phyloP scores from a whole-genome alignment of 1,140 invertebrate species.

The Venustaconcha ellipsiformis region DNA sequence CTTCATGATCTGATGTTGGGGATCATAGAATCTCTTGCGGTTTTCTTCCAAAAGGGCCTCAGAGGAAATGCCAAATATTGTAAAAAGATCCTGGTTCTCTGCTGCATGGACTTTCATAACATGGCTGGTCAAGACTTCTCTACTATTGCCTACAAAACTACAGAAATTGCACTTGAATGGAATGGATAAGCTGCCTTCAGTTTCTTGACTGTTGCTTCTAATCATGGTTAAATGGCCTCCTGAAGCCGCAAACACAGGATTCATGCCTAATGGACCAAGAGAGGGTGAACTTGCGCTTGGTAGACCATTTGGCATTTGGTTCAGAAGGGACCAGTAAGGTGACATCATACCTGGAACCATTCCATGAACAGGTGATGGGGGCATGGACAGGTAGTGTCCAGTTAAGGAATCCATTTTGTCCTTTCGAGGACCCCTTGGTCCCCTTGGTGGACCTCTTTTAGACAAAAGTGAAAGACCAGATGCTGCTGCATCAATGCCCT shows the following conservation, averaged over 20 bases:
- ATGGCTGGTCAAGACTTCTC: constrained; percentile 67
- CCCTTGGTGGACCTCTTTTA: constrained; percentile 64
- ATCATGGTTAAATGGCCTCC: not conserved
- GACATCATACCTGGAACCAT: constrained; percentile 46
- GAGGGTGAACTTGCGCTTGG: constrained; percentile 46
- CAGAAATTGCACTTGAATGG: constrained; percentile 69
- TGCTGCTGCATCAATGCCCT: constrained; percentile 57
- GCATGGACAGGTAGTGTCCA: constrained; percentile 34
- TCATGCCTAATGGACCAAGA: constrained; percentile 28
- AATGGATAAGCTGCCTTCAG: constrained; percentile 1
- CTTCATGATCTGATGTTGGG: not conserved
- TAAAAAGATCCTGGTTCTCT: constrained; percentile 66
- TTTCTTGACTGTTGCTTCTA: no score
- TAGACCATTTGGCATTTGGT: constrained; percentile 42
- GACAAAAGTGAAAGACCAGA: constrained; percentile 59
- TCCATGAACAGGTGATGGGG: constrained; percentile 30
- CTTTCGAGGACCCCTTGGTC: constrained; percentile 62
- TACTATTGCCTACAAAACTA: constrained; percentile 62
- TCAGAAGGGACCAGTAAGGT: constrained; percentile 61
- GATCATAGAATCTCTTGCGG: constrained; percentile 22
- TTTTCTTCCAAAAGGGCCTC: constrained; percentile 59
- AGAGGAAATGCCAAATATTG: constrained; percentile 59
- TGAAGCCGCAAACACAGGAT: constrained; percentile 7
- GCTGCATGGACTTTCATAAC: constrained; percentile 67
- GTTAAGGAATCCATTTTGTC: constrained; percentile 47